Evolutionary conservation across 2,888 invertebrate genomes (phyloP).

Genomic region (Clepsis dumicolana): DNA sequence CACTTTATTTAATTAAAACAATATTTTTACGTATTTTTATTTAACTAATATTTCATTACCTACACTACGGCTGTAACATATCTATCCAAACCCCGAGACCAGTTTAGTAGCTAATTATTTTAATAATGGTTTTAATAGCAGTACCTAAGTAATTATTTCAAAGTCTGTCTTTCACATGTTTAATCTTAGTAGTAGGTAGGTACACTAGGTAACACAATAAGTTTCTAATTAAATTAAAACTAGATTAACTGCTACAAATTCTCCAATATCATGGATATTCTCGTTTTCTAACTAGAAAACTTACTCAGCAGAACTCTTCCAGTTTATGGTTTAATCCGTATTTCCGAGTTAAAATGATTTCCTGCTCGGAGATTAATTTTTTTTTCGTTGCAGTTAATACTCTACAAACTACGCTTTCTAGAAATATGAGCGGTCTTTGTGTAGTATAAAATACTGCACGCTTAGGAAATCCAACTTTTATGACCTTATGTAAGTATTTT

Average conservation of each 20-base stretch:
- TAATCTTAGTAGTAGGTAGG: too few relatives aligned
- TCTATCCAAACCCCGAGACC: too few relatives aligned
- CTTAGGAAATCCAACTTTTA: not conserved
- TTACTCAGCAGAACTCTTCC: not conserved
- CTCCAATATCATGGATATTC: not conserved
- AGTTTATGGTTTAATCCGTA: not conserved
- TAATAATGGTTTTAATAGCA: too few relatives aligned
- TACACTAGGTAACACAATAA: too few relatives aligned
- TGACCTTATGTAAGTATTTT: too few relatives aligned
- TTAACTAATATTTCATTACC: not conserved
- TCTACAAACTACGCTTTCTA: not conserved
- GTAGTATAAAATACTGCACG: not conserved
- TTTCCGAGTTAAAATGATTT: constrained; percentile 19
- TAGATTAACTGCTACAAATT: not conserved
- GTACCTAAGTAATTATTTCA: too few relatives aligned
- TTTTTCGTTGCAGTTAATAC: not conserved
- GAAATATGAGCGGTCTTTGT: constrained; percentile 1
- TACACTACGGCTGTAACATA: too few relatives aligned
- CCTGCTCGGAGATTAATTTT: constrained; percentile 20
- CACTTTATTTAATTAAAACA: not conserved
- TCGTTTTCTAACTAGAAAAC: not conserved
- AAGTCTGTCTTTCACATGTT: too few relatives aligned
- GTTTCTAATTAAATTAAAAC: not conserved
- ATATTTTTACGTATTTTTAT: too few relatives aligned
- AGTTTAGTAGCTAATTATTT: too few relatives aligned